Conservation (phyloP, 1,140 invertebrate species). For the Diorhabda elongata region DNA sequence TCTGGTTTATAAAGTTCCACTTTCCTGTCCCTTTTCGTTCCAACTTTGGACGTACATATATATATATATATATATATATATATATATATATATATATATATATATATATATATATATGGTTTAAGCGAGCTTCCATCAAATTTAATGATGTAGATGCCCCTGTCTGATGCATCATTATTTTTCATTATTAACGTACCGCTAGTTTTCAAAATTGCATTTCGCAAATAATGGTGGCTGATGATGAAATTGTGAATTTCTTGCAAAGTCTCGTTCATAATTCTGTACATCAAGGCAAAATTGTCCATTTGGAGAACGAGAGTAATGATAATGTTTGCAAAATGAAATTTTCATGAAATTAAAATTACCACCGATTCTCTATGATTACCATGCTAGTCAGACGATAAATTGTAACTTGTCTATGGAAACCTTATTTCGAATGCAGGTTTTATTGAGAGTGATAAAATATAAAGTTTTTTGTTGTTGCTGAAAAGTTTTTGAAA, state of each 20-base stretch:
- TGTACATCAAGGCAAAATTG: conserved; percentile 1
- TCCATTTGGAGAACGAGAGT: background rate
- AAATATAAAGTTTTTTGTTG: too few relatives aligned
- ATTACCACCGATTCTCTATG: background rate
- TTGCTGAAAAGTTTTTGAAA: too few relatives aligned
- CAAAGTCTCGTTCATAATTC: background rate
- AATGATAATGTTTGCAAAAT: background rate
- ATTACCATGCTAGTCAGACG: too few relatives aligned
- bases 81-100: too few relatives aligned
- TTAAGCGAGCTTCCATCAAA: conserved; percentile 44
- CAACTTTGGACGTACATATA: conserved; percentile 4
- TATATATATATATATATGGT: conserved; percentile 18
- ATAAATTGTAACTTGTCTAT: too few relatives aligned
- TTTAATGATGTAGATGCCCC: conserved; percentile 45
- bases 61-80: too few relatives aligned
- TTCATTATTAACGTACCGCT: conserved; percentile 47
- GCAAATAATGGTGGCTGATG: conserved; percentile 8
- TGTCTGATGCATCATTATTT: conserved; percentile 47
- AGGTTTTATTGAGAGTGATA: too few relatives aligned
- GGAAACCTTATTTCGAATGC: too few relatives aligned
- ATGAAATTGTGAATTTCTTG: conserved; percentile 14
- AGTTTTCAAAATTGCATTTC: conserved; percentile 34
- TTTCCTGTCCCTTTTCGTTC: background rate
- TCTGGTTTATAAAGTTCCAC: background rate
- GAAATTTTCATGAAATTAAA: background rate